These are phyloP conservation scores for Coracias cyanogaster DNA, from an alignment of 2,797 vertebrate genomes.

Conservation along the genomic window DNA sequence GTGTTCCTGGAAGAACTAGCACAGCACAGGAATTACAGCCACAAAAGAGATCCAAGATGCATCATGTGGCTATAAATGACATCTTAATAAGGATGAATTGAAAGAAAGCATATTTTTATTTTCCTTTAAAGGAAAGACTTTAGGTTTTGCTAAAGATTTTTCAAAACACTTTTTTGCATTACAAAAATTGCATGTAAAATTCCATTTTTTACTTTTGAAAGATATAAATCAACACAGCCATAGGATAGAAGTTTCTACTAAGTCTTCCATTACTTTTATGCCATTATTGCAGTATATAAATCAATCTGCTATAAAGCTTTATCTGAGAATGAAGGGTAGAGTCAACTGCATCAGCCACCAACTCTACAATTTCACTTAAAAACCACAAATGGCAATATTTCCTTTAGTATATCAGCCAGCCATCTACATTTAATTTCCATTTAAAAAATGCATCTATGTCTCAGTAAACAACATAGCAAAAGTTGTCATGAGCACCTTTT, in stretches of 20 bases:
- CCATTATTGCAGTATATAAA: background rate
- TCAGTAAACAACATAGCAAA: background rate
- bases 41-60: background rate
- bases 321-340: background rate
- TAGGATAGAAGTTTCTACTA: background rate
- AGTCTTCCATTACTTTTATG: background rate
- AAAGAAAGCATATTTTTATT: background rate
- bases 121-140: background rate
- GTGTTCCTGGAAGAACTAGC: background rate
- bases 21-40: background rate
- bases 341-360: background rate
- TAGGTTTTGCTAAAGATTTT: background rate
- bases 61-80: background rate
- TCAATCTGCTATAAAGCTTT: background rate
- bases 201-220: background rate
- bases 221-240: background rate
- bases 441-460: background rate
- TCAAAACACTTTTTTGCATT: background rate
- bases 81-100: background rate
- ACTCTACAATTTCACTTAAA: background rate
- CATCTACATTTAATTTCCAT: background rate
- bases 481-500: background rate
- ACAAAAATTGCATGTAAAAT: background rate
- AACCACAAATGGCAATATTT: background rate
- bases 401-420: background rate